Evolutionary conservation across 2,797 vertebrate genomes (phyloP).

Genomic region (Urophycis tenuis): DNA sequence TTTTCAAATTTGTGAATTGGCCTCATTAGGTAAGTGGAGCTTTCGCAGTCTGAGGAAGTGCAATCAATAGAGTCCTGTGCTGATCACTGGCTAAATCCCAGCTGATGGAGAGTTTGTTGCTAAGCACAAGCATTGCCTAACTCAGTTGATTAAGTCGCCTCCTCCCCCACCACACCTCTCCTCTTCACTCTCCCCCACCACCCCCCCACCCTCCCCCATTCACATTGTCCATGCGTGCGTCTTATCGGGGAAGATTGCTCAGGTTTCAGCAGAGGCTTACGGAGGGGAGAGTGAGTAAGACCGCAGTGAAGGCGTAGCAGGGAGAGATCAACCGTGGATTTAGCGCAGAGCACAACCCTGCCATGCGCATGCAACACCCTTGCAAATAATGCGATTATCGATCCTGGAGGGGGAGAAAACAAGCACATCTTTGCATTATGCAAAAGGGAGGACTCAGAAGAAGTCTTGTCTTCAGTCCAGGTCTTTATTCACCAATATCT

Average conservation of each 20-base stretch:
- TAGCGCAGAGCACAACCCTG: constrained; percentile 63
- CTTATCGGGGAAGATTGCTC: constrained; percentile 34
- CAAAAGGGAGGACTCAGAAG: constrained; percentile 53
- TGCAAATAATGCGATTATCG: constrained; percentile 71
- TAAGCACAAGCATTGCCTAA: constrained; percentile 53
- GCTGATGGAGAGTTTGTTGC: constrained; percentile 62
- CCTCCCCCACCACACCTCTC: constrained; percentile 30
- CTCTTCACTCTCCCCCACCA: constrained; percentile 25
- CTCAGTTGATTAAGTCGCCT: constrained; percentile 64
- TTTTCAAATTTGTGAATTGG: constrained; percentile 55
- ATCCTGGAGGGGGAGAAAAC: constrained; percentile 29
- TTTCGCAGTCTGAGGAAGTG: constrained; percentile 35
- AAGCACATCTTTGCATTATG: constrained; percentile 46
- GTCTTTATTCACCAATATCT: constrained; percentile 64
- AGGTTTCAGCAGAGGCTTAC: constrained; percentile 39
- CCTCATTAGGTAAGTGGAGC: constrained; percentile 57
- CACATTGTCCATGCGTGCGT: constrained; percentile 47
- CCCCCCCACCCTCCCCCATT: constrained; percentile 51
- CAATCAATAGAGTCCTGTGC: constrained; percentile 61
- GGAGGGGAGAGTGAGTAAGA: constrained; percentile 27
- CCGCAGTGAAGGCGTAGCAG: constrained; percentile 27
- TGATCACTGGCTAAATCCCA: constrained; percentile 62
- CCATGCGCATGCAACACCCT: constrained; percentile 52
- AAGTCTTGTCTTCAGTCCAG: constrained; percentile 40
- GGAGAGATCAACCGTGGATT: constrained; percentile 71